Evolutionary conservation across 1,140 invertebrate genomes (phyloP).

Genomic region (Bactericera cockerelli): DNA sequence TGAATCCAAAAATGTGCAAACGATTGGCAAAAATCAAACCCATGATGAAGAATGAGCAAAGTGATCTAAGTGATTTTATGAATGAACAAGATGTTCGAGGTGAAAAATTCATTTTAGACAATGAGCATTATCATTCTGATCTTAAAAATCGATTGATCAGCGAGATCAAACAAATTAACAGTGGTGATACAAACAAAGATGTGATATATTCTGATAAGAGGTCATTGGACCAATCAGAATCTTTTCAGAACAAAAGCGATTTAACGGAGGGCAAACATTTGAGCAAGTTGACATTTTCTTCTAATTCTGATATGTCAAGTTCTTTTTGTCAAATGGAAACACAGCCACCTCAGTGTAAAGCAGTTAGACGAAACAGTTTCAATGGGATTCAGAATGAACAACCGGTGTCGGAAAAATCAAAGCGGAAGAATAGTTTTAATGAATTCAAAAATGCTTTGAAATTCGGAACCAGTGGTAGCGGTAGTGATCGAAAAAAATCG

Average conservation of each 20-base stretch:
- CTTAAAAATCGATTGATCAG: not conserved
- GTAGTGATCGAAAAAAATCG: not conserved
- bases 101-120: too few species aligned
- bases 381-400: not conserved
- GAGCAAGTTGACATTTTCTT: not conserved
- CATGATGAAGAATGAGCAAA: not conserved
- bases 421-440: slow-evolving; percentile 3
- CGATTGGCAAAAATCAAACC: slow-evolving; percentile 7
- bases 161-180: not conserved
- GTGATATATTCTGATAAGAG: too few species aligned
- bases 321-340: not conserved
- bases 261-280: not conserved
- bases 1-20: slow-evolving; percentile 4
- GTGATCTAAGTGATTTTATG: too few species aligned
- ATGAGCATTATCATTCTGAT: too few species aligned
- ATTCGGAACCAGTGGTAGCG: not conserved
- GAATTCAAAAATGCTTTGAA: not conserved
- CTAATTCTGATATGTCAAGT: slow-evolving; percentile 4
- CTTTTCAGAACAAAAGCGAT: too few species aligned
- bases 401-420: not conserved
- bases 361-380: not conserved
- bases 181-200: too few species aligned
- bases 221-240: too few species aligned
- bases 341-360: too few species aligned
- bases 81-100: too few species aligned